phyloP scores from a whole-genome alignment of 2,113 vertebrate species.

The Lipotes vexillifer region DNA sequence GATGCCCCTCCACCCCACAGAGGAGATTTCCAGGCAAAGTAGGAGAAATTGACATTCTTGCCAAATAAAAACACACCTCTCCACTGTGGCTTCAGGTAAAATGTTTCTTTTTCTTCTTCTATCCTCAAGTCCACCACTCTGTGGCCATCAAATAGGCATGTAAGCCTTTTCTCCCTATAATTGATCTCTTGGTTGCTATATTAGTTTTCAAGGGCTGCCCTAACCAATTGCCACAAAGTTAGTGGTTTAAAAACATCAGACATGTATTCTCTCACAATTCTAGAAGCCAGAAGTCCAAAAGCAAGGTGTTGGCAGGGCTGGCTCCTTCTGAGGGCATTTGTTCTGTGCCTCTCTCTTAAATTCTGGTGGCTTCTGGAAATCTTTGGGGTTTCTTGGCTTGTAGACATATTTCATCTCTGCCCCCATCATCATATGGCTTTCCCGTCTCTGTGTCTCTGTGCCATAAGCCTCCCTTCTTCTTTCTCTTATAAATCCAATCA shows the following conservation, averaged over 20 bases:
- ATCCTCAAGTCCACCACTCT: not conserved
- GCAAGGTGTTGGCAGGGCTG: not conserved
- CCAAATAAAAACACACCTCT: not conserved
- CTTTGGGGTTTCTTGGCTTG: accelerated
- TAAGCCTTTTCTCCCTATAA: not conserved
- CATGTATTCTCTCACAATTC: not conserved
- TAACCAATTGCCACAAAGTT: not conserved
- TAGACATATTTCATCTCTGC: not conserved
- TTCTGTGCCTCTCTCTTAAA: not conserved
- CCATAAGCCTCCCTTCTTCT: not conserved
- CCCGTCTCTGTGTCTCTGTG: not conserved
- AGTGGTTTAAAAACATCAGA: not conserved
- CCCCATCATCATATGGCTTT: not conserved
- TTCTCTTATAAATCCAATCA: not conserved
- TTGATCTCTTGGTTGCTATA: not conserved
- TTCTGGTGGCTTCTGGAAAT: not conserved
- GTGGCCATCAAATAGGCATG: not conserved
- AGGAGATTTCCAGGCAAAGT: not conserved
- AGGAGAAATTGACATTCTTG: not conserved
- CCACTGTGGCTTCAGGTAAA: not conserved
- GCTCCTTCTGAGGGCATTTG: not conserved
- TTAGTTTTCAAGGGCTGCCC: not conserved
- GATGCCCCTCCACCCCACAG: accelerated
- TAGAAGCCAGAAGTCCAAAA: not conserved
- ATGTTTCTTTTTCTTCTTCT: not conserved